phyloP scores from a whole-genome alignment of 2,888 invertebrate species.

The Dicyrtoma fusca region DNA sequence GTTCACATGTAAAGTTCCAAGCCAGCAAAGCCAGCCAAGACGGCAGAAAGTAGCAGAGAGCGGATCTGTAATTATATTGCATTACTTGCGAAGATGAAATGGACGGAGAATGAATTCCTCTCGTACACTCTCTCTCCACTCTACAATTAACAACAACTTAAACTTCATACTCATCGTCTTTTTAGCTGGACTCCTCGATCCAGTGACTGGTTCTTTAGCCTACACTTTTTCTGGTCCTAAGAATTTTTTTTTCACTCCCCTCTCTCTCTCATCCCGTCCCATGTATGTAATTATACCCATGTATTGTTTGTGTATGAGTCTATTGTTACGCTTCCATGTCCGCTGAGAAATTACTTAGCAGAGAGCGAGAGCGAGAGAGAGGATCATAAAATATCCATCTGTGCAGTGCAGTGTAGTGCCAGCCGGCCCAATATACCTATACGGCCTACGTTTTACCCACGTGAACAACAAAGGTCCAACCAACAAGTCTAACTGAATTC shows the following conservation, averaged over 20 bases:
- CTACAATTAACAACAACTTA: constrained; percentile 2
- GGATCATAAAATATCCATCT: too few species aligned
- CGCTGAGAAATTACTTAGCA: neutral
- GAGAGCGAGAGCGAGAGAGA: constrained; percentile 1
- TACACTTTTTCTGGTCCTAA: neutral
- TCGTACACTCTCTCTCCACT: neutral
- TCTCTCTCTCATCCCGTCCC: neutral
- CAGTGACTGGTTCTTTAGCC: neutral
- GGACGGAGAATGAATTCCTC: too few species aligned
- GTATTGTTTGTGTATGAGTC: neutral
- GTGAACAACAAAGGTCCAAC: neutral
- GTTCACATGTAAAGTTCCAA: too few species aligned
- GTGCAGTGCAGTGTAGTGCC: too few species aligned
- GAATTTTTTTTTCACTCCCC: constrained; percentile 4
- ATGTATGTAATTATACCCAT: neutral
- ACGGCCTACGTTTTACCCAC: neutral
- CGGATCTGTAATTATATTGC: constrained; percentile 31
- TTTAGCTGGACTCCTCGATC: neutral
- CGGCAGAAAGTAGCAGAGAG: neutral
- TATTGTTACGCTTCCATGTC: neutral
- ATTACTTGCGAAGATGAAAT: constrained; percentile 31
- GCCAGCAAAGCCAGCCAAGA: too few species aligned
- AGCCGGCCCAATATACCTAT: too few species aligned
- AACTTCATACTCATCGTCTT: neutral
- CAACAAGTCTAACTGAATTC: too few species aligned